Conservation (phyloP, 2,113 vertebrate genomes). For the Circaetus gallicus region DNA sequence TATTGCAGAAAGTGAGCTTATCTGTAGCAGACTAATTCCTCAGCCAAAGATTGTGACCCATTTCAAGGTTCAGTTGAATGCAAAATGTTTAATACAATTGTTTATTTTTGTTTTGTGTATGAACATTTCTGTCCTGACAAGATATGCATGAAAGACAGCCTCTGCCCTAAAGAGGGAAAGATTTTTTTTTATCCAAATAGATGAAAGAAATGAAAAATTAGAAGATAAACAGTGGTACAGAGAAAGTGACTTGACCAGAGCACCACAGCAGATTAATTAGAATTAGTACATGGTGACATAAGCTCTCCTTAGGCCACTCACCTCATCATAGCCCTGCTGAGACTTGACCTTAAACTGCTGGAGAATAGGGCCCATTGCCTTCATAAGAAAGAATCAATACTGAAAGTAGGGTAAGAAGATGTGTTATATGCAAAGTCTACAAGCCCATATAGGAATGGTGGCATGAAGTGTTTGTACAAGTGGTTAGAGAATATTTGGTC, state of each 20-base stretch:
- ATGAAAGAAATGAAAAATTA: not conserved
- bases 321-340: not conserved
- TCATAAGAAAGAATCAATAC: not conserved
- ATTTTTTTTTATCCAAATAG: not conserved
- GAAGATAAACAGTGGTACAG: not conserved
- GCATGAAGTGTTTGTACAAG: not conserved
- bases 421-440: not conserved
- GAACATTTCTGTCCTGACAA: not conserved
- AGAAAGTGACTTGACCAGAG: not conserved
- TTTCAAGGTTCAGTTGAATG: constrained; percentile 16
- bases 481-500: not conserved
- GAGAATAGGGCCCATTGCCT: not conserved
- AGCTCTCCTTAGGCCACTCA: not conserved
- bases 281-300: not conserved
- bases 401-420: not conserved
- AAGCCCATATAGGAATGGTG: not conserved
- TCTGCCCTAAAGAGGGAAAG: not conserved
- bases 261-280: not conserved
- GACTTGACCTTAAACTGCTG: not conserved
- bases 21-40: not conserved
- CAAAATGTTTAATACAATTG: not conserved
- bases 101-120: not conserved
- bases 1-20: not conserved
- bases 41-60: not conserved
- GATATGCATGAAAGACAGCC: not conserved